Conservation (phyloP, 2,888 invertebrate genomes). For the Ferdinandea cuprea region DNA sequence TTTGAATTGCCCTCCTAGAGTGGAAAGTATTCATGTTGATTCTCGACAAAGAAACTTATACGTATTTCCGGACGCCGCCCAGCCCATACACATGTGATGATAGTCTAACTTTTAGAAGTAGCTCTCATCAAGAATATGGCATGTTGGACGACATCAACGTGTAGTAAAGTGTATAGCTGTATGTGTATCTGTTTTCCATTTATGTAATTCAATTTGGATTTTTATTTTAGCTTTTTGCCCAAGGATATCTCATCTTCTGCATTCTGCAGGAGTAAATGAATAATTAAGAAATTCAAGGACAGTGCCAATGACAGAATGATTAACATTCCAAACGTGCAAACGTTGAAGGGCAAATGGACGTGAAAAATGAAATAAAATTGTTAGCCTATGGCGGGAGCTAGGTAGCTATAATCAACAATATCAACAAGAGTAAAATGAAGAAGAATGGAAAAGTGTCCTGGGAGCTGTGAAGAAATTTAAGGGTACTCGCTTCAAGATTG, state of each 20-base stretch:
- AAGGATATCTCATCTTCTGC: neutral
- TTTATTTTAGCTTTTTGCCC: neutral
- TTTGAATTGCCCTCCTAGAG: neutral
- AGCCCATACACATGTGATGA: too few relatives aligned
- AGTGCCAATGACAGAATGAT: neutral
- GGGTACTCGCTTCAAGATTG: neutral
- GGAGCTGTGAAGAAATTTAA: neutral
- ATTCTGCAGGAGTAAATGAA: neutral
- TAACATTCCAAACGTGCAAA: neutral
- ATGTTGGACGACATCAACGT: too few relatives aligned
- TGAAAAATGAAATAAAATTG: neutral
- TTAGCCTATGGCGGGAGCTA: neutral
- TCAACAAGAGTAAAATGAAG: neutral
- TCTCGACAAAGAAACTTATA: neutral
- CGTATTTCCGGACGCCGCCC: too few relatives aligned
- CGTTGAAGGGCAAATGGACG: neutral
- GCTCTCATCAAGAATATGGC: too few relatives aligned
- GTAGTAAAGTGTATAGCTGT: too few relatives aligned
- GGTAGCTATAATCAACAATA: too few relatives aligned
- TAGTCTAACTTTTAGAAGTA: too few relatives aligned
- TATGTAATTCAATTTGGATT: neutral
- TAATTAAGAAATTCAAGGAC: conserved; percentile 6
- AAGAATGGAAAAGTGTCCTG: neutral
- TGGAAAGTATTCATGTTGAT: neutral
- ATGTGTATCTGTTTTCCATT: neutral